Evolutionary conservation across 2,113 vertebrate species (phyloP), one percentile per base, ranked within the genome.

Genomic region (Paramisgurnus dabryanus): DNA sequence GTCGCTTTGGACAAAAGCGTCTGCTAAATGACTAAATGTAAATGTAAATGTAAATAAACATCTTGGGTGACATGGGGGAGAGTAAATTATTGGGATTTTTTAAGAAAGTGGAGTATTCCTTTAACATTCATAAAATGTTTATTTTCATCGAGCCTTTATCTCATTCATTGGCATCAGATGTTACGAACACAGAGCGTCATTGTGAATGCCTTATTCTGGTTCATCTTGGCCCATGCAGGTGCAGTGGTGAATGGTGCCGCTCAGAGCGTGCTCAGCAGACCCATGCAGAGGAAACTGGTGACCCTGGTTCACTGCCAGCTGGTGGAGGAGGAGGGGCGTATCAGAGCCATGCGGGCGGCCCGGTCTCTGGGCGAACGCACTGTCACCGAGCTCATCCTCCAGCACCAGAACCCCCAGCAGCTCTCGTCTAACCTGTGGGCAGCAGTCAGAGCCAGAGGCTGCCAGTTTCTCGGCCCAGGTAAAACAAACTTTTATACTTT

Each of bases 381-480:
- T 0, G 98, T 99, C 83, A 99, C 97, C 3, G 98, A 98, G 81
- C 98, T 99, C 87, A 98, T 99, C 86, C 94, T 99, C 60, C 97
- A 99, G 89, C 98, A 99, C 84, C 98, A 99, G 87, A 99, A 99
- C 78, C 96, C 97, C 61, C 97, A 98, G 87, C 98, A 98, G 76
- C 96, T 99, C 65, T 98, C 97, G 27, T 98, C 98, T 61, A 99
- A 99, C 82, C 94, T 99, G 65, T 98, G 98, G 98, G 97, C 98
- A 57, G 97, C 98, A 5, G 97, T 99, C 60, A 95, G 98, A 81
- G 97, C 98, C 67, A 91, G 98, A 34, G 98, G 97, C 10, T 99
- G 98, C 89, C 98, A 99, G 89, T 99, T 99, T 87, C 95, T 99
- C 9, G 98, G 98, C 70, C 98, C 98, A 91, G 98, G 98, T 99